Evolutionary conservation across 2,888 invertebrate species (phyloP).

Genomic region (Apantesis nais): DNA sequence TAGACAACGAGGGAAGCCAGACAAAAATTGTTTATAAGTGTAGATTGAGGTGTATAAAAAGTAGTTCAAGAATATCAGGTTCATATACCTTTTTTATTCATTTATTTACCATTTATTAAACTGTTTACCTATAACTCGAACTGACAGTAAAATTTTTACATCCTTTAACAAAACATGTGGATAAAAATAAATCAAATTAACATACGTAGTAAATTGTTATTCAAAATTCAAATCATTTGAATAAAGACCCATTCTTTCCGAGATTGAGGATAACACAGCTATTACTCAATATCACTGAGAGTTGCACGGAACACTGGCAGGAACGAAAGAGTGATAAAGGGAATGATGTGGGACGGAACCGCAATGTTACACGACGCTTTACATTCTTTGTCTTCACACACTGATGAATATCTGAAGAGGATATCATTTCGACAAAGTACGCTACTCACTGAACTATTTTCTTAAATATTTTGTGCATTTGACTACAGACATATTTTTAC

Average conservation of each 20-base stretch:
- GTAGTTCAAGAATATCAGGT: background rate
- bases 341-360: background rate
- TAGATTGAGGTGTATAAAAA: too few species aligned
- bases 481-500: too few species aligned
- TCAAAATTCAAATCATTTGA: background rate
- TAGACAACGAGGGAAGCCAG: too few species aligned
- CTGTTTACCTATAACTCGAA: background rate
- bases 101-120: too few species aligned
- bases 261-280: background rate
- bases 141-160: background rate
- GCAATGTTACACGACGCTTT: background rate
- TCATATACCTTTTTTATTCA: background rate
- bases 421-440: background rate
- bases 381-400: background rate
- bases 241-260: background rate
- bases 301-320: background rate
- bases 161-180: background rate
- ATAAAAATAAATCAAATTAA: background rate
- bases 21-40: too few species aligned
- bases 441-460: background rate
- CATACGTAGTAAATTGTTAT: background rate
- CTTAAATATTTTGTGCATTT: background rate
- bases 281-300: background rate
- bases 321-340: background rate
- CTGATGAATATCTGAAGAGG: background rate